These are phyloP conservation scores for Ginglymostoma cirratum DNA, from an alignment of 2,113 vertebrate genomes.

Conservation along the genomic window DNA sequence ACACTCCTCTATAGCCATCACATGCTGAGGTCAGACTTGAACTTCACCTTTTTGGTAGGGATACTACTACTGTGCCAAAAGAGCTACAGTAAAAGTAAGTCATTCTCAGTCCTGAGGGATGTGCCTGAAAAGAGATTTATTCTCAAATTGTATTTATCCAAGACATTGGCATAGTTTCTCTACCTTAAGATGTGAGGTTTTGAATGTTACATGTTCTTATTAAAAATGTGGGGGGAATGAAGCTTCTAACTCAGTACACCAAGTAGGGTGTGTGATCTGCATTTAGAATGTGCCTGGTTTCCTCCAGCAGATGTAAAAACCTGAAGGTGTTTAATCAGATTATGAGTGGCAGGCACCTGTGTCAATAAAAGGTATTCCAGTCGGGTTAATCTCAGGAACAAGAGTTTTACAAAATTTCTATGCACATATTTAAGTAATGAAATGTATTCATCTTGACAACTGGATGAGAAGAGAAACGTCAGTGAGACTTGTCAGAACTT, in stretches of 20 bases:
- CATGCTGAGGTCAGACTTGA: too few species aligned
- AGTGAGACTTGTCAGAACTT: background rate
- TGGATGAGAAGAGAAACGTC: background rate
- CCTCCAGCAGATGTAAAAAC: background rate
- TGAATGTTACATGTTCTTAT: background rate
- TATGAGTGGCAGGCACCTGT: background rate
- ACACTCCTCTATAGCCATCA: too few species aligned
- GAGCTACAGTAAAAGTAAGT: too few species aligned
- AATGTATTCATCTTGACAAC: background rate
- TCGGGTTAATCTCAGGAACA: background rate
- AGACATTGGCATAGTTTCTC: background rate
- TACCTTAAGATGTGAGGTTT: background rate
- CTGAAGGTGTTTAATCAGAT: background rate
- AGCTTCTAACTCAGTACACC: background rate
- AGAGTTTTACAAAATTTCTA: background rate
- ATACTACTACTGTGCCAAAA: too few species aligned
- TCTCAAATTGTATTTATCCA: background rate
- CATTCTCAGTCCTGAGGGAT: too few species aligned
- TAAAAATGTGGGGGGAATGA: background rate
- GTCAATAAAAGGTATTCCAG: background rate
- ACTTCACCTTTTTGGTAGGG: too few species aligned
- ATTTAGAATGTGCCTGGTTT: background rate
- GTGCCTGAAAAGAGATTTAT: background rate
- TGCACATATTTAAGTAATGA: background rate
- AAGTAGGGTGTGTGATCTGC: background rate